Conservation (phyloP, 1,140 invertebrate species). For the Brevipalpus yothersi region DNA sequence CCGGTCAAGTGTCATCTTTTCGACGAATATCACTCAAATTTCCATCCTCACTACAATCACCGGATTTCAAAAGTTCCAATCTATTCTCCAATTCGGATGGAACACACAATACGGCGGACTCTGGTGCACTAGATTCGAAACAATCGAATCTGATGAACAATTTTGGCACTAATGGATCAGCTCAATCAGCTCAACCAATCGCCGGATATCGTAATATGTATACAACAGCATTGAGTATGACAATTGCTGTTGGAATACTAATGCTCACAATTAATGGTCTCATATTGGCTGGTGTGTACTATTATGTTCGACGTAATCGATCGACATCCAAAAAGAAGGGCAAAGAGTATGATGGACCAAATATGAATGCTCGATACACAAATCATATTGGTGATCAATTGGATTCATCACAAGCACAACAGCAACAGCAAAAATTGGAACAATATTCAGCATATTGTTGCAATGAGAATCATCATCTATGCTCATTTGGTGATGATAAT, state of each 20-base stretch:
- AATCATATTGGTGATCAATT: background rate
- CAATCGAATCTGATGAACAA: background rate
- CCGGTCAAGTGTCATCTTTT: background rate
- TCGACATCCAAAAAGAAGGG: background rate
- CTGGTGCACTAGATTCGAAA: no score
- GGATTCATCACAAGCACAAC: background rate
- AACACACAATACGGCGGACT: background rate
- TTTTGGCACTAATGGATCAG: background rate
- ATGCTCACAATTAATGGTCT: slow-evolving; percentile 67
- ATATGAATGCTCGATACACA: background rate
- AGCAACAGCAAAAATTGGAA: background rate
- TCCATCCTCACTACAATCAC: background rate
- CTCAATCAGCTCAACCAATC: background rate
- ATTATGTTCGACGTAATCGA: background rate
- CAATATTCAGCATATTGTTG: background rate
- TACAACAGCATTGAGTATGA: slow-evolving; percentile 62
- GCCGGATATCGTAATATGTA: slow-evolving; percentile 22
- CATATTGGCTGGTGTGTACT: slow-evolving; percentile 44
- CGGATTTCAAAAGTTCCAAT: background rate
- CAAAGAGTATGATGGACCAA: background rate
- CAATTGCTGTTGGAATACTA: slow-evolving; percentile 67
- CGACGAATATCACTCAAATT: background rate
- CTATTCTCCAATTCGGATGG: background rate
- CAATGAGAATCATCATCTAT: background rate
- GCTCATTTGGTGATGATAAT: background rate